phyloP scores from a whole-genome alignment of 2,113 vertebrate species.

The Tetrax tetrax region DNA sequence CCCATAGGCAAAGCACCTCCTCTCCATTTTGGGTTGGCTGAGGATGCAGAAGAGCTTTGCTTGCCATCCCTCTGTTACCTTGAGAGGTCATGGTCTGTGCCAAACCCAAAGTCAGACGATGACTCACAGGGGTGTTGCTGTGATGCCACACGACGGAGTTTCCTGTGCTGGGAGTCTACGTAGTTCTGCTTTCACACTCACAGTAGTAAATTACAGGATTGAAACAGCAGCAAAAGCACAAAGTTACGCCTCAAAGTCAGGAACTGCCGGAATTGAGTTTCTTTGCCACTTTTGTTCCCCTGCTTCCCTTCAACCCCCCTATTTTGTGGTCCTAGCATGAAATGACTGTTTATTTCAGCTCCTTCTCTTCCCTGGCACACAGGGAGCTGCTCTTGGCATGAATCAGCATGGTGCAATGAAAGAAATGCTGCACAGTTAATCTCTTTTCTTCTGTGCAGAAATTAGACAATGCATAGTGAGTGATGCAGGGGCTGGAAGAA shows the following conservation, averaged over 20 bases:
- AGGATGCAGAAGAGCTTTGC: background rate
- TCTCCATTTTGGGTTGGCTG: background rate
- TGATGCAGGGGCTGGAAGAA: background rate
- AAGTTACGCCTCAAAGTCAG: background rate
- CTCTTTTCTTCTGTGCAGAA: background rate
- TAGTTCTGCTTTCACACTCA: background rate
- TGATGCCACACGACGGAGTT: background rate
- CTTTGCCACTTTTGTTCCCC: background rate
- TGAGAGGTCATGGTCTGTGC: background rate
- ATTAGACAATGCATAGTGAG: rapidly evolving
- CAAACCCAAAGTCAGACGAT: background rate
- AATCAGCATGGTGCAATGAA: background rate
- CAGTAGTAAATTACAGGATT: background rate
- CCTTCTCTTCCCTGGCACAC: background rate
- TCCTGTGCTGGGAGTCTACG: background rate
- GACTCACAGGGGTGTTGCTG: background rate
- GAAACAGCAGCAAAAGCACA: background rate
- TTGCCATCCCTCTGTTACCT: background rate
- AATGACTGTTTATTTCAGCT: background rate
- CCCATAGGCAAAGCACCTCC: rapidly evolving
- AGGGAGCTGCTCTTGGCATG: background rate
- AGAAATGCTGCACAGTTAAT: background rate
- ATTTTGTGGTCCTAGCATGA: background rate
- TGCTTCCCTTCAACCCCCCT: background rate
- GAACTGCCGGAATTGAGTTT: background rate